These are phyloP conservation scores for Parazoanthus atlanticus DNA, from an alignment of 92 coral and sea anemone genomes.

Conservation along the genomic window DNA sequence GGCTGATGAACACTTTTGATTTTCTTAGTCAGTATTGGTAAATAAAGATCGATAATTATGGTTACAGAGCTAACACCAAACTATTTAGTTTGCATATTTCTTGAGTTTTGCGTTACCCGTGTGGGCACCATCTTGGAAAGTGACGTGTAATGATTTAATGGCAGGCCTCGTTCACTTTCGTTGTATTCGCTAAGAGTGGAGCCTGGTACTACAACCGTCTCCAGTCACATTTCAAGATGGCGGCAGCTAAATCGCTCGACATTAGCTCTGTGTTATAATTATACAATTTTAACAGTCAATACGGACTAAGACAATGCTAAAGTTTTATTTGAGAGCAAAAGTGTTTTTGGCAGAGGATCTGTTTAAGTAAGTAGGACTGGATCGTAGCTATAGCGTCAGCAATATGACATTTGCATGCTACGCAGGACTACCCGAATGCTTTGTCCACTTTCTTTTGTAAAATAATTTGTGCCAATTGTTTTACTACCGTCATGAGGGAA, in stretches of 20 bases:
- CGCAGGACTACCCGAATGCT: no score
- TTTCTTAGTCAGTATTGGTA: not conserved
- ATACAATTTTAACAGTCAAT: not conserved
- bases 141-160: no score
- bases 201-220: not conserved
- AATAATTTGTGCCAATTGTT: no score
- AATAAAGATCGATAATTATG: not conserved
- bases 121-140: not conserved
- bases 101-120: not conserved
- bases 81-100: not conserved
- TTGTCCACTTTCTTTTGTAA: no score
- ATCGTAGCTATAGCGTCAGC: no score
- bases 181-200: not conserved
- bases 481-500: no score
- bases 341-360: not conserved
- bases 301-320: not conserved
- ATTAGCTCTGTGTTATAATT: not conserved
- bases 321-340: not conserved
- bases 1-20: not conserved
- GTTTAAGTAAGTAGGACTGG: no score
- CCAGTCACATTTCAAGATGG: not conserved
- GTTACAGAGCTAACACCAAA: not conserved
- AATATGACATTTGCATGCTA: no score
- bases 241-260: not conserved
- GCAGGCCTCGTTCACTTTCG: not conserved